These are phyloP conservation scores for Pseudeuparius sepicola DNA, from an alignment of 2,888 invertebrate genomes.

Conservation along the genomic window DNA sequence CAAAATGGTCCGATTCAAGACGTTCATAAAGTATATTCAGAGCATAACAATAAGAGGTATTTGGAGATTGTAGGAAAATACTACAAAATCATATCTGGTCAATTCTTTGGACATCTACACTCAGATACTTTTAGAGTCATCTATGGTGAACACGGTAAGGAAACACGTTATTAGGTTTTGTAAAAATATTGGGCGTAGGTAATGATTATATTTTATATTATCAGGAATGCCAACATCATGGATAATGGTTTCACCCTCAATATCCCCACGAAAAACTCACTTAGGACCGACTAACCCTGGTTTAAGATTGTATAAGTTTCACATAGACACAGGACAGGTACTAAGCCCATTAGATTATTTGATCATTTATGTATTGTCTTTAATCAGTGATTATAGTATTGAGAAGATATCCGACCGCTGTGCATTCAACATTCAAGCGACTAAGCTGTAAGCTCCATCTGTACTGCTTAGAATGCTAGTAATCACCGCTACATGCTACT, in stretches of 20 bases:
- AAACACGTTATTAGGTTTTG: no score
- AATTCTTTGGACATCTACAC: slow-evolving; percentile 88
- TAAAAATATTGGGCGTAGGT: no score
- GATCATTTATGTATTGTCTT: no score
- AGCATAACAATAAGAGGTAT: slow-evolving; percentile 68
- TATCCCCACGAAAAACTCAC: slow-evolving; percentile 73
- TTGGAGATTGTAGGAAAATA: slow-evolving; percentile 64
- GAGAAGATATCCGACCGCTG: no score
- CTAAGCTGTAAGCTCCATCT: no score
- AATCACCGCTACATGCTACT: no score
- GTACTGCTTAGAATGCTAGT: no score
- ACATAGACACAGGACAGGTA: slow-evolving; percentile 78
- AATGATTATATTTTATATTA: slow-evolving; percentile 13
- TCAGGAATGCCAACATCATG: slow-evolving; percentile 76
- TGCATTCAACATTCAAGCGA: no score
- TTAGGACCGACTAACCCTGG: slow-evolving; percentile 81
- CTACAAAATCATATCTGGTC: slow-evolving; percentile 74
- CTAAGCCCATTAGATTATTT: no score
- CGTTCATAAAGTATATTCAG: slow-evolving; percentile 50
- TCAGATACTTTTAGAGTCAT: slow-evolving; percentile 84
- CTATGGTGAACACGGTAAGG: slow-evolving; percentile 64
- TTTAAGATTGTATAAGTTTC: slow-evolving; percentile 80
- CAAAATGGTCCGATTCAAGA: slow-evolving; percentile 55
- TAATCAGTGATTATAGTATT: no score
- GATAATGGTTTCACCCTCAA: slow-evolving; percentile 80